phyloP scores from a whole-genome alignment of 1,140 invertebrate genomes.

The Drosophila saltans region DNA sequence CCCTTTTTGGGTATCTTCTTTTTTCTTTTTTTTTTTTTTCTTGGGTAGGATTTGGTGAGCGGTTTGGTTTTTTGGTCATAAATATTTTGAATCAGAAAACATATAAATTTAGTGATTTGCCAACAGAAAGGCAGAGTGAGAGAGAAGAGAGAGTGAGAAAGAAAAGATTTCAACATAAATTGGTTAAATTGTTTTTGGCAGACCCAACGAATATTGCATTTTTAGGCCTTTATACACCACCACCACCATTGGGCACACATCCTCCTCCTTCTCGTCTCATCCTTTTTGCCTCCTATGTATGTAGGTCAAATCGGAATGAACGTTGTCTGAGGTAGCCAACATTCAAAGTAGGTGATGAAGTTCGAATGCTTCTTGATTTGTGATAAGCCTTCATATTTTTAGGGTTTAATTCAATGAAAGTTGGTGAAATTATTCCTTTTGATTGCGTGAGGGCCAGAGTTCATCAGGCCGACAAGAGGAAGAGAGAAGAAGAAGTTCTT shows the following conservation, averaged over 20 bases:
- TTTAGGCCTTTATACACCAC: constrained; percentile 31
- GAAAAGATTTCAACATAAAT: constrained; percentile 73
- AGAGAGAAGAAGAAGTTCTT: constrained; percentile 32
- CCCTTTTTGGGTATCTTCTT: constrained; percentile 65
- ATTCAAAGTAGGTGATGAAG: constrained; percentile 83
- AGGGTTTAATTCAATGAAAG: constrained; percentile 82
- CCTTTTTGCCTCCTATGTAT: background rate
- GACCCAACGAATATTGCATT: constrained; percentile 74
- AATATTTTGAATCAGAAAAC: constrained; percentile 83
- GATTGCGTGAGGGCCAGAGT: constrained; percentile 70
- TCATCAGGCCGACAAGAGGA: constrained; percentile 45
- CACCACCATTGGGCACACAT: constrained; percentile 17
- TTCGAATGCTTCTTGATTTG: constrained; percentile 79
- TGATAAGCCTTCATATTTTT: constrained; percentile 82
- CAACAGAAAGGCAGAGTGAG: constrained; percentile 55
- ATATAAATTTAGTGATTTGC: constrained; percentile 83
- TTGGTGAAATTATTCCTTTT: constrained; percentile 74
- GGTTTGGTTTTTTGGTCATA: constrained; percentile 66
- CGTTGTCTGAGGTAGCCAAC: constrained; percentile 69
- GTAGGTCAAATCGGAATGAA: constrained; percentile 23
- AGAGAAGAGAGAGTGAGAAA: constrained; percentile 31
- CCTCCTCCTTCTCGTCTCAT: background rate
- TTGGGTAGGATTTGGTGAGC: constrained; percentile 53
- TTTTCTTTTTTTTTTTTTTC: background rate
- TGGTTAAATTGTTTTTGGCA: constrained; percentile 82